phyloP scores from a whole-genome alignment of 2,888 invertebrate genomes.

The Xanthorhoe spadicearia region DNA sequence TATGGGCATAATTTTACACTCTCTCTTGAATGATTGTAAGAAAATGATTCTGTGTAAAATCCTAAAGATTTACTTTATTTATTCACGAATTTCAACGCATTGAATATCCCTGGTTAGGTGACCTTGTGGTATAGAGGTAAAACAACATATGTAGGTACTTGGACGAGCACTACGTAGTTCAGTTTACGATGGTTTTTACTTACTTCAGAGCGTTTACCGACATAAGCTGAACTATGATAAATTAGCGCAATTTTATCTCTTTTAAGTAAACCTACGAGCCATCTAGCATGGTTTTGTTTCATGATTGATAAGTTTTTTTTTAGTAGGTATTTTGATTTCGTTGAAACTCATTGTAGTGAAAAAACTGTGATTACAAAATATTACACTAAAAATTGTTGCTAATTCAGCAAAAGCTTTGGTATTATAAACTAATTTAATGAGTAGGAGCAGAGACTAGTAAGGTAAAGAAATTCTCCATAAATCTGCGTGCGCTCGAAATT shows the following conservation, averaged over 20 bases:
- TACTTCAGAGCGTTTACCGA: too few relatives aligned
- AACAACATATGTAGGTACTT: too few relatives aligned
- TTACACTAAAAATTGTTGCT: slow-evolving; percentile 15
- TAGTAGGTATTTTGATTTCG: background rate
- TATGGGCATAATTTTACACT: slow-evolving; percentile 10
- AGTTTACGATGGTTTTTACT: background rate
- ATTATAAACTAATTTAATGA: slow-evolving; percentile 5
- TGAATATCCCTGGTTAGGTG: background rate
- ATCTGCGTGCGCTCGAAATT: too few relatives aligned
- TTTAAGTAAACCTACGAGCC: background rate
- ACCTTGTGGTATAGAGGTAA: too few relatives aligned
- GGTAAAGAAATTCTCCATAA: too few relatives aligned
- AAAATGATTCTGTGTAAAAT: slow-evolving; percentile 9
- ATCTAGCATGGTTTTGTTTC: background rate
- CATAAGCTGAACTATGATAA: background rate
- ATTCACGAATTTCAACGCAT: slow-evolving; percentile 17
- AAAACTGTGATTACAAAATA: slow-evolving; percentile 10
- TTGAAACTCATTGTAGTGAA: slow-evolving; percentile 8
- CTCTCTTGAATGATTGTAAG: slow-evolving; percentile 11
- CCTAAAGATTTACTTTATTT: background rate
- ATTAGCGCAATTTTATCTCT: background rate
- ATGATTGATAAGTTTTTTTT: background rate
- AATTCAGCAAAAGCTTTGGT: slow-evolving; percentile 40
- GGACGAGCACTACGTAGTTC: too few relatives aligned
- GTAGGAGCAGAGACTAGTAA: background rate